Evolutionary conservation across 2,113 vertebrate species (phyloP).

Genomic region (Dasypus novemcinctus): DNA sequence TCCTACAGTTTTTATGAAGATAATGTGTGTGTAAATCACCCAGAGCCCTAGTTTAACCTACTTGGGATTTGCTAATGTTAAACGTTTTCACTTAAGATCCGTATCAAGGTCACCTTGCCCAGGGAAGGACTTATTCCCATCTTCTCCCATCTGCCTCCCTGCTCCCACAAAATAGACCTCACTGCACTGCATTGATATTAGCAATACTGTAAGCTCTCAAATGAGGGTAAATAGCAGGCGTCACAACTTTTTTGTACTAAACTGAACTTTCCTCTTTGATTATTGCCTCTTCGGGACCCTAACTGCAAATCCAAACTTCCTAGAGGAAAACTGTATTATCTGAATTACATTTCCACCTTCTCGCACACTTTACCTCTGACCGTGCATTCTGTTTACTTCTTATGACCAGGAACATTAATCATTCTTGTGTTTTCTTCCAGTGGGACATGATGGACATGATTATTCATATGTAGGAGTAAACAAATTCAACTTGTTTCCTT

Average conservation of each 20-base stretch:
- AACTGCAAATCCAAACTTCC: neutral
- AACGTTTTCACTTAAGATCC: neutral
- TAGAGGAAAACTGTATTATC: neutral
- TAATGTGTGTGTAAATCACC: fast-evolving
- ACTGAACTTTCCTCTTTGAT: neutral
- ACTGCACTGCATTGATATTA: neutral
- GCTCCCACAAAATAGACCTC: neutral
- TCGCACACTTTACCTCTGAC: neutral
- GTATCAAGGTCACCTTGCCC: neutral
- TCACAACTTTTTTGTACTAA: neutral
- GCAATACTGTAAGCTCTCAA: neutral
- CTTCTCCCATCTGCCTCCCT: neutral
- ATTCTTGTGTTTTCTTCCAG: slow-evolving; percentile 32
- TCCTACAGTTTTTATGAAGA: neutral
- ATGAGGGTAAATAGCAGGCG: neutral
- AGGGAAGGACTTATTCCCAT: neutral
- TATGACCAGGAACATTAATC: neutral
- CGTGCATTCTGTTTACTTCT: slow-evolving; percentile 17
- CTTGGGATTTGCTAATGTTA: neutral
- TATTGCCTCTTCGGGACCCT: neutral
- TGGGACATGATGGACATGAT: slow-evolving; percentile 41
- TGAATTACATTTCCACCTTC: neutral
- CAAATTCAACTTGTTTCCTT: slow-evolving; percentile 62
- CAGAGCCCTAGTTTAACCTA: neutral
- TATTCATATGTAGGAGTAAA: slow-evolving; percentile 54